A percentile compares a stretch with the other conserved stretches of the same genome.
phyloP scores from a whole-genome alignment of 1,140 invertebrate genomes.

The Macrobrachium rosenbergii region DNA sequence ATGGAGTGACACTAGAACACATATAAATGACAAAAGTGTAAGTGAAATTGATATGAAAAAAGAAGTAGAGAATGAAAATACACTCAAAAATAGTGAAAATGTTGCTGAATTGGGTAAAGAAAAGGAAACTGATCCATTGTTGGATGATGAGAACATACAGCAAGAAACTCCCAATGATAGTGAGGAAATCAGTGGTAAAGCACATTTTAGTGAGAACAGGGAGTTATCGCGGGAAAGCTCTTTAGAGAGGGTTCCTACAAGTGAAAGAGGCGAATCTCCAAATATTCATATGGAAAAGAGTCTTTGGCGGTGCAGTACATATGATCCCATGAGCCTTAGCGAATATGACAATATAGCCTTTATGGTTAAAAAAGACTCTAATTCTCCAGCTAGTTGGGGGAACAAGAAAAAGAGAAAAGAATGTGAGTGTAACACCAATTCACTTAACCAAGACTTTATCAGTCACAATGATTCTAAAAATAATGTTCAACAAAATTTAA shows the following conservation, averaged over 20 bases:
- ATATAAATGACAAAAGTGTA: too few relatives aligned
- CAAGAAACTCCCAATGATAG: not conserved
- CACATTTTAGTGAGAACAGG: not conserved
- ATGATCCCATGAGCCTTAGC: slow-evolving; percentile 38
- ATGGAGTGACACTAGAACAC: too few relatives aligned
- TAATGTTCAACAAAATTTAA: too few relatives aligned
- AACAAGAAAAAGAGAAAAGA: not conserved
- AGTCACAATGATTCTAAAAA: not conserved
- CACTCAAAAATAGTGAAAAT: not conserved
- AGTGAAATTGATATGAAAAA: too few relatives aligned
- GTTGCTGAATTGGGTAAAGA: not conserved
- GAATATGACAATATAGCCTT: slow-evolving; percentile 45
- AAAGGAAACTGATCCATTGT: not conserved
- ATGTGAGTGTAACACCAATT: not conserved
- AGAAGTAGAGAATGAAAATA: too few relatives aligned
- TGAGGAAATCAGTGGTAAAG: too few relatives aligned
- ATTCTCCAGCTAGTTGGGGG: slow-evolving; percentile 12
- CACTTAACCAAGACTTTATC: not conserved
- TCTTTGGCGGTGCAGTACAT: slow-evolving; percentile 38
- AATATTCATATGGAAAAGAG: not conserved
- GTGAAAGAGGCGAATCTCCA: not conserved
- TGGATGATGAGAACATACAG: not conserved
- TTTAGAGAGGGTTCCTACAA: not conserved
- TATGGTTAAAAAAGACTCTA: not conserved
- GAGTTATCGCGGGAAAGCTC: slow-evolving; percentile 4